These are phyloP conservation scores for Falco columbarius DNA, from an alignment of 2,797 vertebrate species.

Conservation along the genomic window DNA sequence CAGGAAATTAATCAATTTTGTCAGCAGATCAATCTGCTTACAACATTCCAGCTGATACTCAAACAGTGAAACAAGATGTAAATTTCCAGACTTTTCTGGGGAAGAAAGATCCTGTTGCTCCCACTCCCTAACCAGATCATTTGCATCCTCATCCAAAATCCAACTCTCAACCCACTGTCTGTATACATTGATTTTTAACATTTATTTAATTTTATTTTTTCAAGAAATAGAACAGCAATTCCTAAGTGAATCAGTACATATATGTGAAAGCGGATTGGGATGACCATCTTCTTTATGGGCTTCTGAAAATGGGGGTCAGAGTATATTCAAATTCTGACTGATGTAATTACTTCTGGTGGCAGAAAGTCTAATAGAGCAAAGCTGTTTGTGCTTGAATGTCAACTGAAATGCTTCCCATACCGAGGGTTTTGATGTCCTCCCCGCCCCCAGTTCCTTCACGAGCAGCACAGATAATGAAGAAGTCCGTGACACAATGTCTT, in stretches of 20 bases:
- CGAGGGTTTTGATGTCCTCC: not conserved
- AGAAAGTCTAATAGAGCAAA: not conserved
- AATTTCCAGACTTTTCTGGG: not conserved
- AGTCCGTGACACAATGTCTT: not conserved
- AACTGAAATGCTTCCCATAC: constrained; percentile 16
- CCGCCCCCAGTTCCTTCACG: fast-evolving
- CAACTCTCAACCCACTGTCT: not conserved
- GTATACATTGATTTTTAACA: not conserved
- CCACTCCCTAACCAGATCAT: not conserved
- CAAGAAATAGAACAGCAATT: not conserved
- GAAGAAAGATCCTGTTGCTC: not conserved
- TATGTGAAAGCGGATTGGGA: not conserved
- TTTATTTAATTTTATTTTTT: not conserved
- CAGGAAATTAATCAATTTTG: not conserved
- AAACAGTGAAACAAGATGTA: not conserved
- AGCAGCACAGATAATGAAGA: not conserved
- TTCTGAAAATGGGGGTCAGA: constrained; percentile 26
- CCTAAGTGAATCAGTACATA: not conserved
- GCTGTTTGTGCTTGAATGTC: constrained; percentile 40
- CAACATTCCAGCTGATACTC: not conserved
- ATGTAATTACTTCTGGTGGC: not conserved
- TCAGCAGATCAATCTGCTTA: not conserved
- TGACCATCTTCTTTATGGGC: not conserved
- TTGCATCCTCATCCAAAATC: not conserved
- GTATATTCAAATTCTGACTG: not conserved